phyloP scores from a whole-genome alignment of 1,140 invertebrate species.

The Drosophila dunni region DNA sequence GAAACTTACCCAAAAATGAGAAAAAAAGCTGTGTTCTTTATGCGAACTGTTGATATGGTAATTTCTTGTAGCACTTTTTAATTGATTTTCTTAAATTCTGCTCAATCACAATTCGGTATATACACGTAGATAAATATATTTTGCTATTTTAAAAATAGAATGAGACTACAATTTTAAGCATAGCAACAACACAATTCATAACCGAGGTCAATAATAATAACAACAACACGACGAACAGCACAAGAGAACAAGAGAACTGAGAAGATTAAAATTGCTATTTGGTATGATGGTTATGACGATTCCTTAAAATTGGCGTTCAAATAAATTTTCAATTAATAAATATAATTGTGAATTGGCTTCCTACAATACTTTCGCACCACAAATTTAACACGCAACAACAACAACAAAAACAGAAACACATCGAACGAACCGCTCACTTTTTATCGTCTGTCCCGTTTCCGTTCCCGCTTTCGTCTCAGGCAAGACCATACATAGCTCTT shows the following conservation, averaged over 20 bases:
- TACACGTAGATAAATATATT: constrained; percentile 16
- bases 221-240: constrained; percentile 30
- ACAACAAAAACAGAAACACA: constrained; percentile 13
- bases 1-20: constrained; percentile 35
- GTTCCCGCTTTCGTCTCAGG: constrained; percentile 48
- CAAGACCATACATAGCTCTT: constrained; percentile 14
- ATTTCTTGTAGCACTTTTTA: constrained; percentile 26
- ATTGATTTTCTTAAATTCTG: constrained; percentile 24
- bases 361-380: constrained; percentile 34
- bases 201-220: constrained; percentile 51
- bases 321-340: constrained; percentile 54
- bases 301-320: constrained; percentile 18
- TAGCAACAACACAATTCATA: constrained; percentile 41
- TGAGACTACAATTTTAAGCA: constrained; percentile 34
- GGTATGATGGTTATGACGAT: constrained; percentile 6
- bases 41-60: constrained; percentile 31
- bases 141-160: constrained; percentile 42
- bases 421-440: constrained; percentile 42
- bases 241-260: constrained; percentile 8
- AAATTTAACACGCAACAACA: constrained; percentile 44
- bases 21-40: constrained; percentile 11
- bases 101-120: constrained; percentile 26
- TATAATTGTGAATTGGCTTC: constrained; percentile 49
- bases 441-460: constrained; percentile 26
- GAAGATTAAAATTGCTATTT: constrained; percentile 17